Base-by-base conservation (phyloP, 2,888 invertebrate genomes). In the Caenorhabditis sp. region DNA sequence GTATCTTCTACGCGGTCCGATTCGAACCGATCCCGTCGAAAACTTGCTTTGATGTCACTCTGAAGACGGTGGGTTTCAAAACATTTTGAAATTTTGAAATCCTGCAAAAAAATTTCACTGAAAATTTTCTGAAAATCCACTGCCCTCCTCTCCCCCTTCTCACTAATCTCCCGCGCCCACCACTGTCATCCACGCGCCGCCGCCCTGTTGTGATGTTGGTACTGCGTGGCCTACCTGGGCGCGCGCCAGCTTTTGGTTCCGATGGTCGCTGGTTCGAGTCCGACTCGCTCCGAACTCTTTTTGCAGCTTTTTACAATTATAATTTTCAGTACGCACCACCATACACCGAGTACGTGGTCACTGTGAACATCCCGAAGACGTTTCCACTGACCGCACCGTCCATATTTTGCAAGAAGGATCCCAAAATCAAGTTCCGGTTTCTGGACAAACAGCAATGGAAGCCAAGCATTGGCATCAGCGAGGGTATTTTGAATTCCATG, bases 261-360 rank as follows among this genome's bases (percentile, higher is more conserved):
- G 5, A 24, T 6, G 14, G 31, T 88, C 90, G 90, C 89, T 89
- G 89, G 89, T 90, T 91, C 90, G 87, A 90, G 49, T 88, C 89
- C 87, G 86, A 14, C 7, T 5, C 31, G 4, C 31, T 5, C 3
- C 26, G 16, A 19, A 59, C 4, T 12, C 8, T 35, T 64, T 70
- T 49, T 61, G 3, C n/a, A 19, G n/a, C 19, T 19, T 47, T 70
- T 28, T 77, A 10, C 2, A 31, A 31, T 38, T 5, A 10, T 38
- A 5, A 31, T 31, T 38, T 80, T 4, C 61, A 84, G 84, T 72
- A 54, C 68, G 58, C 51, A 0, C 58, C 41, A 12, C 80, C 84
- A 2, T 31, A 76, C 6, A 38, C 44, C 28, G 59, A 64, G 22
- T 69, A 84, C 54, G 19, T 73, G 7, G 69, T 73, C 14, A 84